These are phyloP conservation scores for Sepioteuthis lessoniana DNA, from an alignment of 2,888 invertebrate species.

Conservation along the genomic window DNA sequence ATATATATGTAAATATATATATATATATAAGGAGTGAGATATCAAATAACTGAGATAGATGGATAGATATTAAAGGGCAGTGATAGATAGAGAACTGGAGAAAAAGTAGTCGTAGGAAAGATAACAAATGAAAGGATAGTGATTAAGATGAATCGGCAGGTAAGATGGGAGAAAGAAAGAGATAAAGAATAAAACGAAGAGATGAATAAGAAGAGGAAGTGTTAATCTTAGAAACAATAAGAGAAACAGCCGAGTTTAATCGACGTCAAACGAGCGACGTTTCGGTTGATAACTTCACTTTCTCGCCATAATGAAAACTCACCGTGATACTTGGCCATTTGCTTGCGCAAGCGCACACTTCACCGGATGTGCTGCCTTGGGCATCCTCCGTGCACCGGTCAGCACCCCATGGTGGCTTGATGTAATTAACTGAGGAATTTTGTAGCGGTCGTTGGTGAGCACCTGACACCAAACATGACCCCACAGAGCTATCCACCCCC, in stretches of 20 bases:
- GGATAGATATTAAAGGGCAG: too few relatives aligned
- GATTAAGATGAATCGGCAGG: too few relatives aligned
- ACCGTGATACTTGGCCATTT: background rate
- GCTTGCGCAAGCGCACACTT: background rate
- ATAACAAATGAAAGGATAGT: too few relatives aligned
- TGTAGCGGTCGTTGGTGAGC: background rate
- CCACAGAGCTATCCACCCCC: background rate
- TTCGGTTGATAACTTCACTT: background rate
- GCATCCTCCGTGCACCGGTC: constrained; percentile 40
- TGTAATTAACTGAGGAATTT: constrained; percentile 47
- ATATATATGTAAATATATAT: too few relatives aligned
- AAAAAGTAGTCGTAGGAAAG: too few relatives aligned
- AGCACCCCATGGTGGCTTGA: constrained; percentile 39
- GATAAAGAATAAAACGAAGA: background rate
- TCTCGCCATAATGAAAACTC: constrained; percentile 14
- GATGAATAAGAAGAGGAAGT: background rate
- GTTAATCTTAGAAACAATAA: background rate
- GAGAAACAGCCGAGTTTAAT: background rate
- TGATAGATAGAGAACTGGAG: too few relatives aligned
- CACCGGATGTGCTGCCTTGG: constrained; percentile 40
- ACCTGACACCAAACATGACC: constrained; percentile 42
- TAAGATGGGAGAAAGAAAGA: background rate
- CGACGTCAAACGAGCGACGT: background rate
- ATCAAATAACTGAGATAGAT: too few relatives aligned
- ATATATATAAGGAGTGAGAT: too few relatives aligned